Conservation (phyloP, 92 coral and sea anemone genomes). For the Zoanthus sansibaricus region DNA sequence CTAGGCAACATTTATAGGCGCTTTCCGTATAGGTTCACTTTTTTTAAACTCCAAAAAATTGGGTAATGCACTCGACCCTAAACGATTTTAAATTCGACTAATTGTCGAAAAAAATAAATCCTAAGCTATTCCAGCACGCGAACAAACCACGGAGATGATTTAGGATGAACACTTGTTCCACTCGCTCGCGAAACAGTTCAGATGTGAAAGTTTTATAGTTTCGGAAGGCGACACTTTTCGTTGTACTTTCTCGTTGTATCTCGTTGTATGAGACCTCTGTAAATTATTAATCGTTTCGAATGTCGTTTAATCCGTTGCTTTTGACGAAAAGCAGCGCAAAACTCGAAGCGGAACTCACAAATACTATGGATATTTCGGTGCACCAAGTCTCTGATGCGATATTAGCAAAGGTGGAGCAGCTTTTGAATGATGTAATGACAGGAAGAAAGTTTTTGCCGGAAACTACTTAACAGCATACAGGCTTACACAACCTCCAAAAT, state of each 20-base stretch:
- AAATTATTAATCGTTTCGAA: constrained; percentile 80
- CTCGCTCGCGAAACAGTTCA: neutral
- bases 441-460: constrained; percentile 21
- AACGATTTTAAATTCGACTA: constrained; percentile 27
- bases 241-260: constrained; percentile 54
- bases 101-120: neutral
- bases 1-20: constrained; percentile 13
- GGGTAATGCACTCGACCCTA: neutral
- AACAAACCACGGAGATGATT: constrained; percentile 2
- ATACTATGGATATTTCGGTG: neutral
- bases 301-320: constrained; percentile 45
- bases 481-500: neutral
- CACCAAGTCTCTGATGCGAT: constrained; percentile 28
- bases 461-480: constrained; percentile 7
- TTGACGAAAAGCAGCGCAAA: constrained; percentile 36
- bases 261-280: constrained; percentile 72
- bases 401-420: constrained; percentile 35
- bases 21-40: neutral
- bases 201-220: constrained; percentile 6
- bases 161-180: neutral
- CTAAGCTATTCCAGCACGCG: constrained; percentile 20
- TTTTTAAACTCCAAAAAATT: neutral
- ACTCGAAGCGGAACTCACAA: constrained; percentile 59
- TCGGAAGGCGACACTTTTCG: constrained; percentile 51
- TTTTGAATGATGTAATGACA: constrained; percentile 43